Evolutionary conservation across 2,888 invertebrate species (phyloP).

Genomic region (Lordiphosa fenestrarum): DNA sequence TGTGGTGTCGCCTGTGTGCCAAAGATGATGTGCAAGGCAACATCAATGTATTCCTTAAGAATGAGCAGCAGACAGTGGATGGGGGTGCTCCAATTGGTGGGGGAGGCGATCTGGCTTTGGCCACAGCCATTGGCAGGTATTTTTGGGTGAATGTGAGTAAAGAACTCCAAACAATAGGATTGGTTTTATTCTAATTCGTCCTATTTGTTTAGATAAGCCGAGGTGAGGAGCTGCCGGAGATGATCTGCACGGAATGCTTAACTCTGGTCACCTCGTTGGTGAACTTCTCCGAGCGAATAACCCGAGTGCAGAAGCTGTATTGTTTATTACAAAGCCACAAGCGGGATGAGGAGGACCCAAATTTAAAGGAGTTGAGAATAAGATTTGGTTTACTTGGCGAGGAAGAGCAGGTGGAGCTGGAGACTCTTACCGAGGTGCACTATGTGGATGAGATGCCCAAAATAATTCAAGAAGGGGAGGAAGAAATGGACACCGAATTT

Average conservation of each 20-base stretch:
- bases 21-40: constrained; percentile 63
- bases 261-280: constrained; percentile 66
- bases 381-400: constrained; percentile 59
- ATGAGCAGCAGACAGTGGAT: constrained; percentile 33
- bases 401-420: constrained; percentile 29
- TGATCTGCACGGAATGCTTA: constrained; percentile 72
- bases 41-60: constrained; percentile 63
- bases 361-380: constrained; percentile 45
- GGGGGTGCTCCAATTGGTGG: too few species aligned
- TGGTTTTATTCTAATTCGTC: not conserved
- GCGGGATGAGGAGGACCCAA: constrained; percentile 13
- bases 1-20: constrained; percentile 74
- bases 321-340: constrained; percentile 54
- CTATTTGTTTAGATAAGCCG: too few species aligned
- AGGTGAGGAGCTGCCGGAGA: constrained; percentile 69
- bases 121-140: constrained; percentile 73
- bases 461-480: constrained; percentile 27
- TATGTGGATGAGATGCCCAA: constrained; percentile 60
- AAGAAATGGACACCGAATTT: constrained; percentile 26
- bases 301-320: constrained; percentile 75
- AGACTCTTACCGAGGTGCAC: constrained; percentile 49
- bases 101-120: constrained; percentile 47
- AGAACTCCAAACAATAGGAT: not conserved
- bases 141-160: constrained; percentile 73
- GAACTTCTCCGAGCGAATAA: constrained; percentile 70